Conservation (phyloP, 2,113 vertebrate species). For the Festucalex cinctus region DNA sequence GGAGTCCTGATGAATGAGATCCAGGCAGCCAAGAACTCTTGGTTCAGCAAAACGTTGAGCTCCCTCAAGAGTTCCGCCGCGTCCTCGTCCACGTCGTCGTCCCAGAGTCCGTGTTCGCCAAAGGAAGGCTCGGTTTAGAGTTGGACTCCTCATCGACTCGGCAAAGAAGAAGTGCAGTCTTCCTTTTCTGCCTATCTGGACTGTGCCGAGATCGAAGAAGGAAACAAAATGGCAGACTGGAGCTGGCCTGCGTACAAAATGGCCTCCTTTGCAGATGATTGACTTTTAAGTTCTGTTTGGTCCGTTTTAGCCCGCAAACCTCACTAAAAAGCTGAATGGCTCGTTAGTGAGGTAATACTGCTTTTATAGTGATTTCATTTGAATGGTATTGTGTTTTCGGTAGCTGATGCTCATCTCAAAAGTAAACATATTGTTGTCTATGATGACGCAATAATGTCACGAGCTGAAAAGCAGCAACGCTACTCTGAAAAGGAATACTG, state of each 20-base stretch:
- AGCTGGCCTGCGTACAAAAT: conserved; percentile 10
- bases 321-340: not conserved
- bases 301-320: not conserved
- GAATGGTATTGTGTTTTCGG: not conserved
- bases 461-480: conserved; percentile 3
- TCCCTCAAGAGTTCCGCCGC: conserved; percentile 92
- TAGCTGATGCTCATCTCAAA: conserved; percentile 1
- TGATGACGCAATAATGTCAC: not conserved
- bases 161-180: conserved; percentile 59
- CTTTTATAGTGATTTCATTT: conserved; percentile 16
- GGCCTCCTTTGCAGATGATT: conserved; percentile 8
- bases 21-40: conserved; percentile 98
- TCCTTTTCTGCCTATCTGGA: conserved; percentile 51
- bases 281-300: not conserved
- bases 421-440: conserved; percentile 5
- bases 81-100: conserved; percentile 76
- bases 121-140: conserved; percentile 73
- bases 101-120: conserved; percentile 76
- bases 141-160: not conserved
- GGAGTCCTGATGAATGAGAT: conserved; percentile 96
- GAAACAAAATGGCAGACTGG: not conserved
- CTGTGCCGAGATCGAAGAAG: not conserved
- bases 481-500: conserved; percentile 65
- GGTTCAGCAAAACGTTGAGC: conserved; percentile 99
- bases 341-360: conserved; percentile 21